These are phyloP conservation scores for Plecotus auritus DNA, from an alignment of 2,113 vertebrate genomes.

Conservation along the genomic window DNA sequence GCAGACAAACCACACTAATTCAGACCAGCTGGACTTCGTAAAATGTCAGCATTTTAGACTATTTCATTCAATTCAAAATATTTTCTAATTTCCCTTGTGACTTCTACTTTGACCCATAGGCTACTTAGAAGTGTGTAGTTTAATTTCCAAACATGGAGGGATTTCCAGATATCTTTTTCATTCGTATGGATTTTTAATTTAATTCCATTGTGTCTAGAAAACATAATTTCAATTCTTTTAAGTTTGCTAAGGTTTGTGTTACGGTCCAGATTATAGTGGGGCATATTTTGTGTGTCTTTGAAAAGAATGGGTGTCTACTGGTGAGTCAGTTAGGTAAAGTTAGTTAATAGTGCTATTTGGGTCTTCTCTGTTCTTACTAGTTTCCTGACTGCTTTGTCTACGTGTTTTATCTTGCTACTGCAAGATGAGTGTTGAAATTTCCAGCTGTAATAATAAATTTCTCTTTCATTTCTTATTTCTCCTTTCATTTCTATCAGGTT, in stretches of 20 bases:
- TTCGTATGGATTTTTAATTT: constrained; percentile 10
- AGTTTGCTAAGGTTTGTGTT: not conserved
- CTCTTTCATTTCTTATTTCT: not conserved
- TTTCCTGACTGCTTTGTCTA: not conserved
- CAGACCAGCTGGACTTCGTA: constrained; percentile 1
- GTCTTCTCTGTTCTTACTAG: not conserved
- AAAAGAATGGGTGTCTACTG: not conserved
- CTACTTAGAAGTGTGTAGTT: not conserved
- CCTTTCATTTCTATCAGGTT: not conserved
- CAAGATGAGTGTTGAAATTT: not conserved
- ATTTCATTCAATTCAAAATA: not conserved
- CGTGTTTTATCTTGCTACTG: not conserved
- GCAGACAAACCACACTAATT: not conserved
- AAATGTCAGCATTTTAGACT: not conserved
- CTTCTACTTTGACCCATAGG: not conserved
- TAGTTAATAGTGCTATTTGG: not conserved
- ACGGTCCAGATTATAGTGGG: not conserved
- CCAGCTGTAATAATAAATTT: not conserved
- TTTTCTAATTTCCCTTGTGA: constrained; percentile 48
- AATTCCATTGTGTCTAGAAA: constrained; percentile 4
- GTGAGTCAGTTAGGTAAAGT: not conserved
- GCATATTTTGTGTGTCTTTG: not conserved
- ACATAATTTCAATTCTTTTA: not conserved
- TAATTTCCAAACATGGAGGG: not conserved
- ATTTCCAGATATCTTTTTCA: not conserved